These are phyloP conservation scores for Euclidia mi DNA, from an alignment of 2,888 invertebrate species.

Conservation along the genomic window DNA sequence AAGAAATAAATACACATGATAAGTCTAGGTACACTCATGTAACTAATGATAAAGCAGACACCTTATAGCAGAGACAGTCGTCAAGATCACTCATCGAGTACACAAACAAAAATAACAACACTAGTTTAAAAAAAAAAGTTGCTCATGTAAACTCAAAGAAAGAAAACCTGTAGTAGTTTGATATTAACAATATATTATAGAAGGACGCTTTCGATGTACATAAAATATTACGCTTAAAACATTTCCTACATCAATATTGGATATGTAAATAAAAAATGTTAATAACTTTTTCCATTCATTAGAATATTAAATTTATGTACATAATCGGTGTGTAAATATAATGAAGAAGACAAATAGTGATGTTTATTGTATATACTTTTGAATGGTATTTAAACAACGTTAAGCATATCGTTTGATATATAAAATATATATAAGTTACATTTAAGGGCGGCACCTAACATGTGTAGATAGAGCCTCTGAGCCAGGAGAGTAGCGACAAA, in stretches of 20 bases:
- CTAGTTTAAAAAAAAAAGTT: constrained; percentile 76
- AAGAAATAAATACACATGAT: constrained; percentile 32
- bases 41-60: constrained; percentile 69
- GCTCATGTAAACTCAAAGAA: constrained; percentile 81
- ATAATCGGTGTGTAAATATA: constrained; percentile 55
- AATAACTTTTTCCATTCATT: constrained; percentile 13
- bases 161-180: constrained; percentile 82
- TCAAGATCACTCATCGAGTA: constrained; percentile 77
- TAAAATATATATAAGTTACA: constrained; percentile 53
- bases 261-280: constrained; percentile 45
- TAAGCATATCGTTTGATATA: constrained; percentile 58
- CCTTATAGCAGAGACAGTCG: constrained; percentile 84
- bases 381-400: constrained; percentile 52
- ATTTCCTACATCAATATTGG: constrained; percentile 21
- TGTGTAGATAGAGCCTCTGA: constrained; percentile 74
- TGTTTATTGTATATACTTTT: constrained; percentile 75
- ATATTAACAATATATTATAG: constrained; percentile 33
- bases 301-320: constrained; percentile 28
- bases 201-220: constrained; percentile 44
- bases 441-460: constrained; percentile 46
- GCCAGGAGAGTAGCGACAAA: constrained; percentile 76
- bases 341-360: constrained; percentile 80
- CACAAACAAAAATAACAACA: constrained; percentile 66
- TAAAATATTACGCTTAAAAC: constrained; percentile 36
- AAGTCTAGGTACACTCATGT: constrained; percentile 39